Base-by-base conservation (phyloP, 1,140 invertebrate genomes). In the Papilio machaon region DNA sequence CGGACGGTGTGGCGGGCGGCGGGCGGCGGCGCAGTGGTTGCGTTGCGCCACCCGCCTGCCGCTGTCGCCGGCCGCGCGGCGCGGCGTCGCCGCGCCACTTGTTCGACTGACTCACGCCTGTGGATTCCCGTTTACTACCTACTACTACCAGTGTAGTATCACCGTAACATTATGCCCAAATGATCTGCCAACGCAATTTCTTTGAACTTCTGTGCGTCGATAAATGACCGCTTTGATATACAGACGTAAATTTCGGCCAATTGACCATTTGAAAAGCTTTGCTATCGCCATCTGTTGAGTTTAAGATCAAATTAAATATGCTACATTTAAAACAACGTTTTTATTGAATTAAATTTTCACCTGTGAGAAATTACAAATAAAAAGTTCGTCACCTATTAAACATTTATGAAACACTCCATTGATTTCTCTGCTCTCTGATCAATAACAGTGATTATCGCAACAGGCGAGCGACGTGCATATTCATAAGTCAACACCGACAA, bases 131-230 rank as follows among this genome's bases (percentile, higher is more conserved):
- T 89, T 88, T 84, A 84, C 86, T 87, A 88, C 89, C 85, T 86
- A 88, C 88, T 87, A 89, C 88, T 87, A 89, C 88, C 85, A 88
- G 85, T 84, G 86, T 87, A 90, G 85, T 91, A 91, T 89, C 89
- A 81, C 85, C 84, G 85, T 87, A 90, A 89, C 86, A 90, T 92
- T 92, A 92, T 92, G 88, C 90, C 91, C 90, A 93, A 92, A 92
- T 90, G 89, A 92, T 91, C 91, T 92, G 90, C 92, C 91, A 92
- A 92, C 92, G 90, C 92, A 92, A 92, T 93, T 90, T 93, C 91
- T 92, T 92, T 92, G 89, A 93, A 92, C 91, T 93, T 91, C 91
- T 91, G 89, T 90, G 86, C 84, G 84, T 80, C 86, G 85, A 90
- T 92, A 87, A 93, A 92, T 89, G 91, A 91, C 89, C 87, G 82